These are phyloP conservation scores for Odontomyia ornata DNA, from an alignment of 2,888 invertebrate species.

Conservation along the genomic window DNA sequence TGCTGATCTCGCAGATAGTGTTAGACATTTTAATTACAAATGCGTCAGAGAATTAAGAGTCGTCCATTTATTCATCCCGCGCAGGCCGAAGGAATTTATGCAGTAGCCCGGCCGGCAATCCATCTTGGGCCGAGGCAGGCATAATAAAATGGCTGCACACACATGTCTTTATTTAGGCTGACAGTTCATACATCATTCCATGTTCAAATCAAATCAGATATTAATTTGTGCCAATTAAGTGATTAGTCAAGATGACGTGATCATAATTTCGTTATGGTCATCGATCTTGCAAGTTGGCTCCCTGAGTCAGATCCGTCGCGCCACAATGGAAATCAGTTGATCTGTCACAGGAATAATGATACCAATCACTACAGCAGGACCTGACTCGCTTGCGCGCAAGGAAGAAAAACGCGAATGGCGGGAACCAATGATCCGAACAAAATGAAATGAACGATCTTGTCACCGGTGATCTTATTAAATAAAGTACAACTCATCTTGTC, in stretches of 20 bases:
- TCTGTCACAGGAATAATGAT: conserved; percentile 34
- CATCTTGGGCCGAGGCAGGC: too few species aligned
- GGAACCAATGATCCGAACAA: background rate
- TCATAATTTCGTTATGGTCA: conserved; percentile 42
- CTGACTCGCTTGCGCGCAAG: background rate
- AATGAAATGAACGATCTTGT: conserved; percentile 33
- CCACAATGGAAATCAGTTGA: conserved; percentile 39
- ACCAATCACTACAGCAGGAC: background rate
- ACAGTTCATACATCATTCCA: conserved; percentile 46
- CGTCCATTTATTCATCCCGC: too few species aligned
- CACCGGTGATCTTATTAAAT: conserved; percentile 3
- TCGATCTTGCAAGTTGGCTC: conserved; percentile 27
- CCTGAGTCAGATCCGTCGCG: background rate
- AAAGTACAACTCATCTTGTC: background rate
- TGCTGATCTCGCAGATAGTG: too few species aligned
- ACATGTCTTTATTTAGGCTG: conserved; percentile 46
- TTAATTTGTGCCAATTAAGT: conserved; percentile 49
- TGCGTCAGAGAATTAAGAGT: too few species aligned
- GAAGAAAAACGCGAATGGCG: background rate
- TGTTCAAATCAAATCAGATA: conserved; percentile 46
- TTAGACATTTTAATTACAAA: too few species aligned
- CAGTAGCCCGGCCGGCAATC: too few species aligned
- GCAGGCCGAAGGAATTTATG: too few species aligned
- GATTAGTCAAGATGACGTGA: conserved; percentile 47
- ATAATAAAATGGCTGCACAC: background rate